phyloP scores from a whole-genome alignment of 2,797 vertebrate genomes.

The Sebastes glaucus region DNA sequence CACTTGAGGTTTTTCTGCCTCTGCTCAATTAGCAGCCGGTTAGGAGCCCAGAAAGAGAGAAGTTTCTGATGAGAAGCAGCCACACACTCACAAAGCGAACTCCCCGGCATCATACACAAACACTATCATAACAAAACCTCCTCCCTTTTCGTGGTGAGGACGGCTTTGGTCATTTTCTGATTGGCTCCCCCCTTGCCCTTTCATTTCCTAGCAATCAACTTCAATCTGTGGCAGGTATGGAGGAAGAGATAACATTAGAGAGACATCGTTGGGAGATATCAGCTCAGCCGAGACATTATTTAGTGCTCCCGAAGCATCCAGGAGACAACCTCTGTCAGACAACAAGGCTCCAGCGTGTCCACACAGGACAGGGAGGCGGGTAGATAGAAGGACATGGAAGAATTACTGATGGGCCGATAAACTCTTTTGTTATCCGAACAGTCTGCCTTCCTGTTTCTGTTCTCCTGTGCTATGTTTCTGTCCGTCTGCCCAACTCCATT shows the following conservation, averaged over 20 bases:
- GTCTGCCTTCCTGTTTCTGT: constrained; percentile 51
- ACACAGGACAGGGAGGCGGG: constrained; percentile 62
- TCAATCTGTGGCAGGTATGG: constrained; percentile 67
- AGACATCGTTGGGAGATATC: constrained; percentile 65
- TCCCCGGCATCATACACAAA: background rate
- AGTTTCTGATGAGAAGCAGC: constrained; percentile 40
- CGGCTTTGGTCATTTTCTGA: constrained; percentile 60
- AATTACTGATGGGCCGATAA: constrained; percentile 80
- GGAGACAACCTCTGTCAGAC: constrained; percentile 74
- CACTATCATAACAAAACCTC: background rate
- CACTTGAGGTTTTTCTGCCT: constrained; percentile 34
- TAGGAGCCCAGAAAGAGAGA: constrained; percentile 21
- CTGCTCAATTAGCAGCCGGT: constrained; percentile 60
- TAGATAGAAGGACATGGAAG: constrained; percentile 68
- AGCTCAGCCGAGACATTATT: constrained; percentile 64
- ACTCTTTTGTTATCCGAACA: constrained; percentile 70
- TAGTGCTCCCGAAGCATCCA: constrained; percentile 65
- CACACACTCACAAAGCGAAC: background rate
- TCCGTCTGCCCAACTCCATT: constrained; percentile 49
- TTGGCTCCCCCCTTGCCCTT: constrained; percentile 57
- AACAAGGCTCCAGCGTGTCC: constrained; percentile 74
- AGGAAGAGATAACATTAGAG: constrained; percentile 69
- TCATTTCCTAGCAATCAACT: constrained; percentile 74
- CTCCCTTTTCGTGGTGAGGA: background rate
- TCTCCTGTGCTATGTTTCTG: constrained; percentile 48